Evolutionary conservation across 2,888 invertebrate species (phyloP).

Genomic region (Acanthopleura granulata): DNA sequence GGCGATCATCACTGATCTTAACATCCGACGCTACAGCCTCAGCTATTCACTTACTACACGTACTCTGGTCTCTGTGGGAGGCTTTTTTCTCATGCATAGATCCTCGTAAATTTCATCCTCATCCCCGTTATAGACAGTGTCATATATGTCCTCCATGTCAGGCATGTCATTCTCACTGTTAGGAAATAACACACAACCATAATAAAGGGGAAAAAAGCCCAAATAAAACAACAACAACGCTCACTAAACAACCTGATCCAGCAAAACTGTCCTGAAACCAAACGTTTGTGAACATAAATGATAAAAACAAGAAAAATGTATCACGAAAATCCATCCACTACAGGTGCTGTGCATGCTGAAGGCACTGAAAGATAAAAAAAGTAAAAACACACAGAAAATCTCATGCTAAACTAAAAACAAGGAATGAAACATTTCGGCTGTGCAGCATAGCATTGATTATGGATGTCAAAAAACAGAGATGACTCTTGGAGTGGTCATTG

Average conservation of each 20-base stretch:
- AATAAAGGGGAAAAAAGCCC: slow-evolving; percentile 5
- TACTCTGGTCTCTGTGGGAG: not conserved
- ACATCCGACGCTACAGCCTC: too few relatives aligned
- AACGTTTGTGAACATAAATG: not conserved
- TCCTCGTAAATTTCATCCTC: slow-evolving; percentile 96
- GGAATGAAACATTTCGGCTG: too few relatives aligned
- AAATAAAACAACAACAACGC: slow-evolving; percentile 19
- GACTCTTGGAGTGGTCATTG: too few relatives aligned
- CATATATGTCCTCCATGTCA: slow-evolving; percentile 56
- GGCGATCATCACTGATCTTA: too few relatives aligned
- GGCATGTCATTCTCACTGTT: slow-evolving; percentile 62
- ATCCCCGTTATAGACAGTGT: slow-evolving; percentile 62
- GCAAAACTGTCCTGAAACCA: not conserved
- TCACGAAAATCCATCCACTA: too few relatives aligned
- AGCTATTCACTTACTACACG: not conserved
- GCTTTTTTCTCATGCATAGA: not conserved
- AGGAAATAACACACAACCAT: slow-evolving; percentile 10
- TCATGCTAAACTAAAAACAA: too few relatives aligned
- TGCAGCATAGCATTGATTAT: too few relatives aligned
- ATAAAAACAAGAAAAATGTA: too few relatives aligned
- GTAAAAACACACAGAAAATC: too few relatives aligned
- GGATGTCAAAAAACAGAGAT: too few relatives aligned
- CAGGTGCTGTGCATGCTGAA: too few relatives aligned
- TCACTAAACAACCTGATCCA: not conserved
- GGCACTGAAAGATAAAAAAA: too few relatives aligned